Base-by-base conservation (phyloP, 2,888 invertebrate species). In the Papilio protenor region DNA sequence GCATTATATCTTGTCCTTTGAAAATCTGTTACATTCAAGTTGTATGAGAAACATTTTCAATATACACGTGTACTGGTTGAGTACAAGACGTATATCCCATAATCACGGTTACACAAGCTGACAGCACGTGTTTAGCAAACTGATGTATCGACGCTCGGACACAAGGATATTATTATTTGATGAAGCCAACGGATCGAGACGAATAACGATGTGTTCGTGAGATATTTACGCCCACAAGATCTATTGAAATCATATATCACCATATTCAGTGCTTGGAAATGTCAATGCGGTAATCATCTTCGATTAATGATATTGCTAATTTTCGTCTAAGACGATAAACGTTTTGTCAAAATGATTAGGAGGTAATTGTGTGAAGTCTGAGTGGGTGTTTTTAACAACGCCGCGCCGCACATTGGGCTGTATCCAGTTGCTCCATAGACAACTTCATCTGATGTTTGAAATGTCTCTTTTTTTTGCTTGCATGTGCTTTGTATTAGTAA, bases 111-210 rank as follows among this genome's bases (percentile, higher is more conserved):
- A 79, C 77, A 80, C 80, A 79, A 80, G 80, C 77, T 77, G 66
- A 73, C 21, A 83, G 84, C 86, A 88, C 88, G 87, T 88, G 88
- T 87, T 85, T 82, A 80, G 88, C 84, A 88, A 86, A 81, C 83
- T 84, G 85, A 88, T 87, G 83, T 80, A 81, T 79, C 75, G 78
- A 79, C 79, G 72, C 76, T 61, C 75, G 66, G 66, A 77, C 76
- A 80, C 78, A 81, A 80, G 66, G 77, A 78, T 81, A 80, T 83
- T 82, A 81, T 82, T 83, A 81, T 81, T 82, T 82, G 81, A 83
- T 83, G 82, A 84, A 72, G 80, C 77, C 59, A 70, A 78, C 80
- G 79, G 77, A 82, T 83, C 80, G 79, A 80, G 80, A 83, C 80
- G 80, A 77, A 52, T 61, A 21, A 61, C 77, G 71, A 73, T 57